Percentiles rank a stretch among this genome's conserved stretches.
phyloP scores from a whole-genome alignment of 1,140 invertebrate genomes.

The Caenorhabditis latens region DNA sequence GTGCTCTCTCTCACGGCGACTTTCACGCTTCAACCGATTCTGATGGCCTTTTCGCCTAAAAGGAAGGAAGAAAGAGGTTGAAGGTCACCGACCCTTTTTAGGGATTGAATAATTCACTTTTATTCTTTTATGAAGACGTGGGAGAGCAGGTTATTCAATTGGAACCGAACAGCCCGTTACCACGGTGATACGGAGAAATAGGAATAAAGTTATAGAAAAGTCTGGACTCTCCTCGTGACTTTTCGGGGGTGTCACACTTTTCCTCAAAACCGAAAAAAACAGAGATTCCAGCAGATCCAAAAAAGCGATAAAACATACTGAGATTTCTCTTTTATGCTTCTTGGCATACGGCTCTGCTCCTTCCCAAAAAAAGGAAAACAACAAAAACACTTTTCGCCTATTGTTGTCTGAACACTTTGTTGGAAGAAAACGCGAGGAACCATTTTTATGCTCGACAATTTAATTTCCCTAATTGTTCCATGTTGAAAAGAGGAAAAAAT shows the following conservation, averaged over 20 bases:
- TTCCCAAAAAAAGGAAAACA: background rate
- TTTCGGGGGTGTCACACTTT: background rate
- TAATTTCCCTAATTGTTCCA: background rate
- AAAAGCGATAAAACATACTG: conserved; percentile 5
- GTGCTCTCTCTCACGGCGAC: conserved; percentile 1
- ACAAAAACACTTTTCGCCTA: conserved; percentile 1
- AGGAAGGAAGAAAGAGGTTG: background rate
- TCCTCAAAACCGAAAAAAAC: background rate
- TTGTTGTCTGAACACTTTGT: too few species aligned
- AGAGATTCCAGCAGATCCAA: background rate
- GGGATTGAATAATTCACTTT: too few species aligned
- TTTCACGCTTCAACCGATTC: conserved; percentile 14
- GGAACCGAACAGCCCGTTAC: too few species aligned
- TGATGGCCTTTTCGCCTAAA: background rate
- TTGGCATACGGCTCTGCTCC: background rate
- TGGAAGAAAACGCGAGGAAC: background rate
- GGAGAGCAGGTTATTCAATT: too few species aligned
- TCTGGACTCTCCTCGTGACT: background rate
- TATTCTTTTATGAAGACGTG: too few species aligned
- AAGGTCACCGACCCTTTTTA: background rate
- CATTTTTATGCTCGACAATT: conserved; percentile 18
- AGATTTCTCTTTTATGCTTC: background rate
- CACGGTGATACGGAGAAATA: too few species aligned
- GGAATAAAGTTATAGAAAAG: too few species aligned
- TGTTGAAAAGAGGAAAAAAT: too few species aligned